A percentile compares a stretch with the other conserved stretches of the same genome.
Evolutionary conservation across 2,888 invertebrate species (phyloP).

Genomic region (Lagria hirta): DNA sequence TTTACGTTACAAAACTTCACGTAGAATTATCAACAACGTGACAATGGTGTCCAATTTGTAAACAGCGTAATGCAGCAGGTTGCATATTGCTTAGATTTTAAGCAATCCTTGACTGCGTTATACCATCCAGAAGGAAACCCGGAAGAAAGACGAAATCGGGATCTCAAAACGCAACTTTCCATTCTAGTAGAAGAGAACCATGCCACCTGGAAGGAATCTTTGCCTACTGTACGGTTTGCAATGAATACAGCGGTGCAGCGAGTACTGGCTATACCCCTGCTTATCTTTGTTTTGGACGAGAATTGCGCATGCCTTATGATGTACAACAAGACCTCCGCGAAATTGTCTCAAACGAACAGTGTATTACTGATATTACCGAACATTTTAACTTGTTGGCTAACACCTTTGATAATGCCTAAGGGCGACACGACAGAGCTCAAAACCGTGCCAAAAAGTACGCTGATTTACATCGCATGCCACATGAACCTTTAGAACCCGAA

Average conservation of each 20-base stretch:
- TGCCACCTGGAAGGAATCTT: slow-evolving; percentile 38
- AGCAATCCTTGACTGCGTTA: slow-evolving; percentile 33
- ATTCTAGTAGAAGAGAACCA: slow-evolving; percentile 42
- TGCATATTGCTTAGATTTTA: slow-evolving; percentile 34
- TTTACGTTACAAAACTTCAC: slow-evolving; percentile 40
- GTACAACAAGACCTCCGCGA: slow-evolving; percentile 35
- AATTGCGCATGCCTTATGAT: slow-evolving; percentile 44
- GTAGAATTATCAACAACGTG: slow-evolving; percentile 37
- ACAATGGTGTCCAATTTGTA: slow-evolving; percentile 44
- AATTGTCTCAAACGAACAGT: slow-evolving; percentile 39
- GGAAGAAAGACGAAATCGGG: slow-evolving; percentile 33
- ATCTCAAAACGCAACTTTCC: slow-evolving; percentile 39
- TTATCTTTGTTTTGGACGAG: slow-evolving; percentile 44
- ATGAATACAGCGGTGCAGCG: slow-evolving; percentile 44
- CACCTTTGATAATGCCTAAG: slow-evolving; percentile 17
- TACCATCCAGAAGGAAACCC: slow-evolving; percentile 30
- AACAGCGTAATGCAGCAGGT: slow-evolving; percentile 40
- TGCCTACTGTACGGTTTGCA: slow-evolving; percentile 46
- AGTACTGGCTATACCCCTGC: slow-evolving; percentile 43
- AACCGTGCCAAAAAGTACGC: slow-evolving; percentile 22
- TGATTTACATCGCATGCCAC: slow-evolving; percentile 8
- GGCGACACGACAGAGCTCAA: slow-evolving; percentile 18
- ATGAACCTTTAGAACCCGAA: slow-evolving; percentile 16
- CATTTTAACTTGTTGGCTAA: slow-evolving; percentile 12
- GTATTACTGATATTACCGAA: slow-evolving; percentile 41